Evolutionary conservation across 1,140 invertebrate genomes (phyloP), one percentile per base, ranked within the genome.

Genomic region (Drosophila kikkawai): DNA sequence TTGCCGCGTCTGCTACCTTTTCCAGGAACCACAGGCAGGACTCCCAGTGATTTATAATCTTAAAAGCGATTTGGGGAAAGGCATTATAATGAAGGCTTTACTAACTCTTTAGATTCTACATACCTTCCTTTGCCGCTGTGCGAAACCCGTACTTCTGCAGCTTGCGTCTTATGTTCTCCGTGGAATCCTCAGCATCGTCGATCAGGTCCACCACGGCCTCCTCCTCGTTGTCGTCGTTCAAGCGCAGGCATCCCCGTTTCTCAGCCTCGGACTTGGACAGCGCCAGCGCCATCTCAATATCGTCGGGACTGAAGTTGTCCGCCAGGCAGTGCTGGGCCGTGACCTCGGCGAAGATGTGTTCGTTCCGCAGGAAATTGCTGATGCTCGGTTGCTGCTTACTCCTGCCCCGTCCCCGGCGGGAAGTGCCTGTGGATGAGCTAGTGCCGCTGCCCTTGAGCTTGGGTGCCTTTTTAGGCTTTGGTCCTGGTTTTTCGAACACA

Each of bases 281-380:
- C 11, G 88, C 91, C 65, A 93, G 64, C 42, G 91, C 92, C 74
- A 93, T 78, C 71, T 88, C 91, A 56, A 93, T 91, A 58, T 93
- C 92, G 59, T 92, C 77, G 7, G 82, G 82, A 80, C 82, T 91
- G 13, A 92, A 84, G 48, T 91, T 91, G 34, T 93, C 92, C 11
- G 81, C 79, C 32, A 80, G 53, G 42, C 91, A 91, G 41, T 92
- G 91, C 51, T 92, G 82, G 2, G 91, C 91, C 6, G 92, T 85
- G 1, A 92, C 83, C 45, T 92, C 81, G 0, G 92, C 58, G 32
- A 92, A 92, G 6, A 92, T 63, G 56, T 91, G 75, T 44, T 93
- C 92, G 32, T 91, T 92, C n/a, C 83, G 79, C 19, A 91, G 50
- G 15, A 93, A 91, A 11, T 90, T 84, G 37, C 78, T 92, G 15